Conservation (phyloP, 1,140 invertebrate genomes). For the Listronotus oregonensis region DNA sequence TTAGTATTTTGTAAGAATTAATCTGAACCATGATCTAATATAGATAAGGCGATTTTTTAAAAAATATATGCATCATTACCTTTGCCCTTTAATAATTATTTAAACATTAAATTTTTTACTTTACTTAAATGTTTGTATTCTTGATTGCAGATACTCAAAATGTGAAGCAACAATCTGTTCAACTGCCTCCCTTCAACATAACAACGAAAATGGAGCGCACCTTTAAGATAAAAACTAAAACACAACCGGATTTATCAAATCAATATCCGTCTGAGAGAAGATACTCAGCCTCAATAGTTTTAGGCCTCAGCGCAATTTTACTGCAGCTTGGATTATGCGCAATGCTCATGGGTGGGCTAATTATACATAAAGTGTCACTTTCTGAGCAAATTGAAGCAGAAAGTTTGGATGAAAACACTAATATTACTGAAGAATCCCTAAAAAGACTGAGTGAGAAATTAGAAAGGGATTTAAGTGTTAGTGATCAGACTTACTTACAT, state of each 20-base stretch:
- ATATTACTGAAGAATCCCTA: background rate
- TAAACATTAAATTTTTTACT: too few relatives aligned
- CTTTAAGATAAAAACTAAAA: slow-evolving; percentile 37
- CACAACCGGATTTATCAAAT: slow-evolving; percentile 17
- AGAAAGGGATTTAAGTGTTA: slow-evolving; percentile 26
- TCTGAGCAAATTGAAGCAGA: slow-evolving; percentile 10
- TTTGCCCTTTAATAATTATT: too few relatives aligned
- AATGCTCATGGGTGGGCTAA: slow-evolving; percentile 49
- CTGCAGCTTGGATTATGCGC: slow-evolving; percentile 62
- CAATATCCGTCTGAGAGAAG: slow-evolving; percentile 62
- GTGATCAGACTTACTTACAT: slow-evolving; percentile 20
- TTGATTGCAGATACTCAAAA: too few relatives aligned
- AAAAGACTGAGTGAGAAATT: slow-evolving; percentile 25
- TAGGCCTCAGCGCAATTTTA: slow-evolving; percentile 66
- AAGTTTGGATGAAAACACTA: background rate
- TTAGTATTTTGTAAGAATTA: too few relatives aligned
- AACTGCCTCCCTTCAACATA: background rate
- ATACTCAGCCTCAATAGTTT: slow-evolving; percentile 69
- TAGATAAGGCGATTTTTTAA: too few relatives aligned
- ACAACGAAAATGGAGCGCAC: slow-evolving; percentile 35
- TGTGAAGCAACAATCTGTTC: too few relatives aligned
- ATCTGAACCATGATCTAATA: too few relatives aligned
- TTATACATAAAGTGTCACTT: slow-evolving; percentile 37
- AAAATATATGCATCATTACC: too few relatives aligned
- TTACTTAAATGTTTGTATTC: too few relatives aligned